Base-by-base conservation (phyloP, 2,888 invertebrate genomes). In the Dicyrtomina minuta region DNA sequence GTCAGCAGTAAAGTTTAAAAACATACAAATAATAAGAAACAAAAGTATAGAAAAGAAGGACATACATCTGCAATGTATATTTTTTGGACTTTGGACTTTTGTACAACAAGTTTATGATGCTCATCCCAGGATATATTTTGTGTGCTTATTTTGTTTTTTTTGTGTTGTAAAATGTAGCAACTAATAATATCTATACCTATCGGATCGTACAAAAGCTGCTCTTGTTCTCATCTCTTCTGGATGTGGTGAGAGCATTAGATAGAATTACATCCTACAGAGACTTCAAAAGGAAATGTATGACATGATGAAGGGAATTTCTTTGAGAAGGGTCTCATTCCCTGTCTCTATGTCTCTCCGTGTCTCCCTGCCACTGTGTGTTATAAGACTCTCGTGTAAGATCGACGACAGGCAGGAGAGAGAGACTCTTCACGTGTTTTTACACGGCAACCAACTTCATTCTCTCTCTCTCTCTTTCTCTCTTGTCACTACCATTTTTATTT, bases 401-500 rank as follows among this genome's bases (percentile, higher is more conserved):
- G 27, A 61, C 46, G 46, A 26, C 61, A 49, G 43, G 44, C 17
- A n/a, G n/a, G n/a, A n/a, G n/a, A 33, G 26, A 46, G 27, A 61
- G 24, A 61, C 61, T 61, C 46, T 17, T 46, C 46, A 61, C 61
- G 46, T 61, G 61, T 61, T 60, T 44, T 46, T 22, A 26, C 26
- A 44, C 26, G 10, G 46, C 46, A 4, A 1, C 5, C 27, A 22
- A 15, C 26, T 27, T 61, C 46, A 61, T 61, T 59, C 41, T 20
- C 20, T 20, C 6, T 49, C n/a, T 49, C 49, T n/a, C n/a, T n/a
- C n/a, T n/a, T n/a, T n/a, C n/a, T n/a, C n/a, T 51, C 59, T 59
- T 41, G 59, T 59, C 59, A 39, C 15, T 39, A 3, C 26, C 4
- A 39, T 39, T 15, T 59, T 22, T 20, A 33, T 56, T 39, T 39